Evolutionary conservation across 2,888 invertebrate genomes (phyloP).

Genomic region (Netelia melanura): DNA sequence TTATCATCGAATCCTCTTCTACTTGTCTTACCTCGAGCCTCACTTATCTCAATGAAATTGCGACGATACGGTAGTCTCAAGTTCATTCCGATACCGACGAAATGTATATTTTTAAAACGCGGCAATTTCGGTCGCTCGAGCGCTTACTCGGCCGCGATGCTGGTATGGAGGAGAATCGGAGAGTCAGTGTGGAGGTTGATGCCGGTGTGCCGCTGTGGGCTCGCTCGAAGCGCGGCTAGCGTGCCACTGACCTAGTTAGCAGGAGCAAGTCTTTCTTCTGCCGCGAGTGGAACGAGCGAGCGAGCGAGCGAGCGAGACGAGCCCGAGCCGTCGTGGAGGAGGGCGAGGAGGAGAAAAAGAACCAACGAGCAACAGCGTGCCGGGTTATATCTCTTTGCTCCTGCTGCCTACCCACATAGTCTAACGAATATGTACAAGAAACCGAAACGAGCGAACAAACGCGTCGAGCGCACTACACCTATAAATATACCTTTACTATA

Average conservation of each 20-base stretch:
- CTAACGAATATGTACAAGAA: not conserved
- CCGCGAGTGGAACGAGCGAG: constrained; percentile 40
- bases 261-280: constrained; percentile 83
- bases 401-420: constrained; percentile 53
- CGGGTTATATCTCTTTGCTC: constrained; percentile 32
- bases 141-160: constrained; percentile 76
- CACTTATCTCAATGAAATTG: too few species aligned
- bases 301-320: constrained; percentile 13
- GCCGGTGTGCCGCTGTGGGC: constrained; percentile 47
- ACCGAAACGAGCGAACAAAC: too few species aligned
- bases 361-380: constrained; percentile 3
- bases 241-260: constrained; percentile 84
- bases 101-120: constrained; percentile 79
- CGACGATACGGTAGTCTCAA: constrained; percentile 35
- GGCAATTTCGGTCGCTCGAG: constrained; percentile 79
- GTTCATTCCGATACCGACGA: constrained; percentile 55
- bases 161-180: constrained; percentile 73
- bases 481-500: constrained; percentile 1
- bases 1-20: constrained; percentile 16
- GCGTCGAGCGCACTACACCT: not conserved
- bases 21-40: too few species aligned
- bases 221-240: constrained; percentile 75
- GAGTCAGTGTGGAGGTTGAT: constrained; percentile 38
- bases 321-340: not conserved
- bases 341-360: not conserved